Evolutionary conservation across 2,888 invertebrate genomes (phyloP), one percentile per base, ranked within the genome.

Genomic region (Cephus nigrinus): DNA sequence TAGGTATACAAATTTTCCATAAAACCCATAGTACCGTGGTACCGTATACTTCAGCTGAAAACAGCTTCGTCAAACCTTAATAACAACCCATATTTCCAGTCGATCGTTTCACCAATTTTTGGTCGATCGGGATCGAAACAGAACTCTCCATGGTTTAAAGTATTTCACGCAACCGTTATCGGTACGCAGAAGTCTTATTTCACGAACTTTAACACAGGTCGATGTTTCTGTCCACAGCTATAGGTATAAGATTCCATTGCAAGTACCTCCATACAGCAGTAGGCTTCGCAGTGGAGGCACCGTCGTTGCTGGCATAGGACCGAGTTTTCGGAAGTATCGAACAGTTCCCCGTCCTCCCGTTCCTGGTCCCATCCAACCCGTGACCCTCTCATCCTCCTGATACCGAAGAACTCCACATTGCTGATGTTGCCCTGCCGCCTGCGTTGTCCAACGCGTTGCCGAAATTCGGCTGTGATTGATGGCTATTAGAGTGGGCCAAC

Each of bases 401-500:
- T 88, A 85, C 89, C 87, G 89, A 85, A 89, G 90, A 91, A 90
- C 91, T 91, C 91, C 88, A 88, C 91, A 84, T 86, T 86, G 84
- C 80, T 91, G 90, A 91, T 91, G 82, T 88, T 91, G 82, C 87
- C 91, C 91, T 91, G 91, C 87, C 87, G 89, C 90, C 81, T 80
- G 87, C 88, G 90, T 91, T 91, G 91, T 90, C 91, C 91, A 84
- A 87, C 86, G 84, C 89, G 90, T 91, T 91, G 91, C 91, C 91
- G 88, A 91, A 91, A 90, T 91, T 91, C 86, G 86, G 86, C 81
- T 84, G 90, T 91, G 91, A 91, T 91, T 91, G 91, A 91, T 91
- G 90, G 91, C 90, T 88, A 89, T 89, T 90, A 86, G 87, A 86
- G 87, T 86, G 90, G 90, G 90, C 89, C 89, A 90, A 88, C 85